Evolutionary conservation across 92 coral and sea anemone species (phyloP).

Genomic region (Galaxea fascicularis): DNA sequence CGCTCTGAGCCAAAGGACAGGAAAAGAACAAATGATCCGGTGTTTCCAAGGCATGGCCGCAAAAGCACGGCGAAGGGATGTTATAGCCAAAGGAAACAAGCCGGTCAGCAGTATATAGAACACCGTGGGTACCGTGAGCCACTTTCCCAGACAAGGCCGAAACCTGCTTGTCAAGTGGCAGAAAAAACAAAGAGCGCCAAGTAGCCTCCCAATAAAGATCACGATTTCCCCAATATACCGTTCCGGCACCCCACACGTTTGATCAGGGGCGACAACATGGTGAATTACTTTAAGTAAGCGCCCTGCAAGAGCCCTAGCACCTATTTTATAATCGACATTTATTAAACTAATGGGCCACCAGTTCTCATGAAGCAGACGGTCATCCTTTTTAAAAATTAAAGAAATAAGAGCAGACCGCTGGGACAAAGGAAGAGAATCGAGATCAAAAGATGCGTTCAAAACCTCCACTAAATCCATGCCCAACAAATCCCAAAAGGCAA

Average conservation of each 20-base stretch:
- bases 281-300: too few relatives aligned
- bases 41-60: not conserved
- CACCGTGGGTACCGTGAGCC: too few relatives aligned
- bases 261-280: not conserved
- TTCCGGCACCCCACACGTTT: not conserved
- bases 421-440: not conserved
- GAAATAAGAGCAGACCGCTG: slow-evolving; percentile 20
- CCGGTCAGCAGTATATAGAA: too few relatives aligned
- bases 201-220: not conserved
- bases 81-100: too few relatives aligned
- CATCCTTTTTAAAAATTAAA: slow-evolving; percentile 17
- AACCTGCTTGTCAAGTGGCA: too few relatives aligned
- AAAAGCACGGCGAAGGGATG: too few relatives aligned
- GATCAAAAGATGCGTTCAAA: not conserved
- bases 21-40: not conserved
- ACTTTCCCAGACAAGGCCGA: too few relatives aligned
- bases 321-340: slow-evolving; percentile 70
- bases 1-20: slow-evolving; percentile 8
- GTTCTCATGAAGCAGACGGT: too few relatives aligned
- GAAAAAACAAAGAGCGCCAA: not conserved
- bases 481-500: not conserved
- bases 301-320: too few relatives aligned
- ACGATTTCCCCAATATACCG: not conserved
- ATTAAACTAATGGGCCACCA: slow-evolving; percentile 26
- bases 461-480: not conserved